phyloP scores from a whole-genome alignment of 2,888 invertebrate species.

The Phyllotreta cruciferae region DNA sequence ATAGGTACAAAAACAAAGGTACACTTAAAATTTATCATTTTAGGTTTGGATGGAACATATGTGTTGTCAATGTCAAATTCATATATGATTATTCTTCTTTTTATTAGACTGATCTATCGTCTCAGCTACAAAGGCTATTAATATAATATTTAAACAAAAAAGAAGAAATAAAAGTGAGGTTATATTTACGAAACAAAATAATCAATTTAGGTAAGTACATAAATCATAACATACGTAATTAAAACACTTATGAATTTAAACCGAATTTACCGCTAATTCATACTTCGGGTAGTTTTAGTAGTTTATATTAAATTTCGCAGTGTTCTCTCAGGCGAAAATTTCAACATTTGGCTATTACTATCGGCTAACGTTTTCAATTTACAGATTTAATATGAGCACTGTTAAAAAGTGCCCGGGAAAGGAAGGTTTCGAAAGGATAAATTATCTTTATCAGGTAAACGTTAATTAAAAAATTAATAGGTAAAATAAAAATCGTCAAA shows the following conservation, averaged over 20 bases:
- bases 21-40: too few species aligned
- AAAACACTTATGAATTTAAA: constrained; percentile 58
- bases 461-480: constrained; percentile 9
- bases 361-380: constrained; percentile 64
- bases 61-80: too few species aligned
- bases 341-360: constrained; percentile 80
- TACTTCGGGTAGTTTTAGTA: constrained; percentile 77
- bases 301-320: constrained; percentile 69
- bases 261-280: constrained; percentile 75
- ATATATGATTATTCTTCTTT: too few species aligned
- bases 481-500: constrained; percentile 3
- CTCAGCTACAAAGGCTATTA: too few species aligned
- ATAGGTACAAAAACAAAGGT: too few species aligned
- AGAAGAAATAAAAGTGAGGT: too few species aligned
- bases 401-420: constrained; percentile 69
- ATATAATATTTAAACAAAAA: too few species aligned
- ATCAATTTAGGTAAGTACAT: too few species aligned
- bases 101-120: too few species aligned
- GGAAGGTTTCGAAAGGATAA: constrained; percentile 73
- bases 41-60: too few species aligned
- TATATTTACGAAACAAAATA: too few species aligned
- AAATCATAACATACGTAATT: constrained; percentile 40
- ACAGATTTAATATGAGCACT: constrained; percentile 43
- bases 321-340: constrained; percentile 75
- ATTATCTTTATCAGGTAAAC: constrained; percentile 71